These are phyloP conservation scores for Halotydeus destructor DNA, from an alignment of 1,140 invertebrate genomes.

Conservation along the genomic window DNA sequence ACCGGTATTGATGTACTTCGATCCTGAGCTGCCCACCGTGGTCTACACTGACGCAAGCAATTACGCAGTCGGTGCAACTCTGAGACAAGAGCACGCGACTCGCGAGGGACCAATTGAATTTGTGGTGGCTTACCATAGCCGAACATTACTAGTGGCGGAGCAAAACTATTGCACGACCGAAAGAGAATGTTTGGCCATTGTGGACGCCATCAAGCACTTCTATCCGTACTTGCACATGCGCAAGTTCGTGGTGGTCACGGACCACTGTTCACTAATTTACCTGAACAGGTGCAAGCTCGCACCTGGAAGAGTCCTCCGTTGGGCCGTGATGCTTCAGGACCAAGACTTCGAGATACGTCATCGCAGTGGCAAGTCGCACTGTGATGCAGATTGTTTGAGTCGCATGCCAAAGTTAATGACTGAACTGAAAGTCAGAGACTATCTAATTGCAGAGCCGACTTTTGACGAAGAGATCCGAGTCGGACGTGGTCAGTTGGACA, in stretches of 20 bases:
- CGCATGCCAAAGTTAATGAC: too few species aligned
- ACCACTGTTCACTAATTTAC: slow-evolving; percentile 16
- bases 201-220: slow-evolving; percentile 16
- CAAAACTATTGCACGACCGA: slow-evolving; percentile 15
- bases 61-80: slow-evolving; percentile 1
- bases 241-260: slow-evolving; percentile 16
- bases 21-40: neutral
- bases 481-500: too few species aligned
- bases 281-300: neutral
- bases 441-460: too few species aligned
- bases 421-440: too few species aligned
- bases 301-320: neutral
- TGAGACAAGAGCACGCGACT: slow-evolving; percentile 2
- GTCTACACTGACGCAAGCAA: slow-evolving; percentile 1
- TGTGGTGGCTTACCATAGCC: neutral
- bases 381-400: neutral
- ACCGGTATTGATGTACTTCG: slow-evolving; percentile 2
- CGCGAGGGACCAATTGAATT: slow-evolving; percentile 21
- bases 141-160: neutral
- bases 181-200: slow-evolving; percentile 17
- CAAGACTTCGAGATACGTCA: neutral
- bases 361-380: neutral
- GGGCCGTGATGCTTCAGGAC: neutral
- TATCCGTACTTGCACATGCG: slow-evolving; percentile 18
- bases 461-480: too few species aligned